phyloP scores from a whole-genome alignment of 2,797 vertebrate genomes.

The Nannoperca obscura region DNA sequence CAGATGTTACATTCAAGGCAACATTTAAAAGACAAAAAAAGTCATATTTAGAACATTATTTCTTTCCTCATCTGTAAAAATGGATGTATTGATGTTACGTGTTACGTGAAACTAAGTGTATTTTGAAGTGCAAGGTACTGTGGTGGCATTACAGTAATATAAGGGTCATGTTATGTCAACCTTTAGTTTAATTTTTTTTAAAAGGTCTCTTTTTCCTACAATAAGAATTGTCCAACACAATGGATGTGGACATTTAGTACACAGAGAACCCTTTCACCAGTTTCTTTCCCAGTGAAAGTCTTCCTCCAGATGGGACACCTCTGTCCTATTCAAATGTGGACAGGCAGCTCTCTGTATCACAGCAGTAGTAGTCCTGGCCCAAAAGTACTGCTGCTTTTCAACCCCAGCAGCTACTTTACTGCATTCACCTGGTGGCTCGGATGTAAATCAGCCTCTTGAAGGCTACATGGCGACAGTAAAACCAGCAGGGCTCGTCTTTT shows the following conservation, averaged over 20 bases:
- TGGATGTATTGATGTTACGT: too few species aligned
- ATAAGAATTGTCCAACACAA: background rate
- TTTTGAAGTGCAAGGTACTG: background rate
- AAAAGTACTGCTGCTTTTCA: background rate
- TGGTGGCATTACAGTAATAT: background rate
- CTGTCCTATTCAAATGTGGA: background rate
- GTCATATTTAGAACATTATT: too few species aligned
- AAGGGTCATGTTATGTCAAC: background rate
- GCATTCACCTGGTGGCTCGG: slow-evolving; percentile 10
- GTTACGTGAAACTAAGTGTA: background rate
- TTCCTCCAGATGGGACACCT: background rate
- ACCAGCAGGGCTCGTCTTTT: slow-evolving; percentile 9
- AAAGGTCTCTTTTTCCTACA: background rate
- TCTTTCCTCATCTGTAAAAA: background rate
- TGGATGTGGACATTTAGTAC: background rate
- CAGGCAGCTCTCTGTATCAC: background rate
- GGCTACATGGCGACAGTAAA: slow-evolving; percentile 3
- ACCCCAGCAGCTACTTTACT: slow-evolving; percentile 5
- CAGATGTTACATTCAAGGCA: background rate
- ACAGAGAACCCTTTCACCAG: background rate
- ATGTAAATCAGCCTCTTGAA: slow-evolving; percentile 17
- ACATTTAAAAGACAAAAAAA: background rate
- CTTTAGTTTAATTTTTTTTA: too few species aligned
- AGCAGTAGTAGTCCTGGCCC: slow-evolving; percentile 1
- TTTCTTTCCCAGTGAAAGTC: background rate